A percentile compares a stretch with the other conserved stretches of the same genome.
Evolutionary conservation across 2,113 vertebrate species (phyloP).

Genomic region (Falco punctatus): DNA sequence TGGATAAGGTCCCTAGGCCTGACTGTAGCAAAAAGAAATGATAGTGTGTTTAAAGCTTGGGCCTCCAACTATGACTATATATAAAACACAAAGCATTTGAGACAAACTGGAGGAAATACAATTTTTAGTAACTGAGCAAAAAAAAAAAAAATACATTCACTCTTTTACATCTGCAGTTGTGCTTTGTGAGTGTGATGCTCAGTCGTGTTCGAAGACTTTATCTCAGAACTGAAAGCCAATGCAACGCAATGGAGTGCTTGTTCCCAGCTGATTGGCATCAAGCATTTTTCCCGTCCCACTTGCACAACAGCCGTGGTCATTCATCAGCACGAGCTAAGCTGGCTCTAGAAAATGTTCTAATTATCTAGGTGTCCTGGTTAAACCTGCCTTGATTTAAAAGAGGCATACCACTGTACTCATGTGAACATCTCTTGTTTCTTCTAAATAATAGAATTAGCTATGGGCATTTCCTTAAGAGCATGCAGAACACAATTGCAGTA

Average conservation of each 20-base stretch:
- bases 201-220: rapidly evolving
- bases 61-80: not conserved
- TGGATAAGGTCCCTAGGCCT: not conserved
- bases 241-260: rapidly evolving
- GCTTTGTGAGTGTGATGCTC: not conserved
- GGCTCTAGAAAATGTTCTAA: not conserved
- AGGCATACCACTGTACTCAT: rapidly evolving
- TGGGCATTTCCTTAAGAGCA: conserved; percentile 64
- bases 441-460: conserved; percentile 45
- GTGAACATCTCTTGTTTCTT: not conserved
- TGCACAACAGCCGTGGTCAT: not conserved
- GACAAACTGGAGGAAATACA: not conserved
- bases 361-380: conserved; percentile 16
- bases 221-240: not conserved
- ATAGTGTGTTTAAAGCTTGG: not conserved
- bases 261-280: not conserved
- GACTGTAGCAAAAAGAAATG: not conserved
- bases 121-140: not conserved
- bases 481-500: conserved; percentile 16
- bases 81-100: conserved; percentile 16
- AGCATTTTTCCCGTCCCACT: not conserved
- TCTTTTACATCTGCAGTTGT: not conserved
- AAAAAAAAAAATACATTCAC: not conserved
- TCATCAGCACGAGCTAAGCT: not conserved
- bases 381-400: conserved; percentile 35